These are phyloP conservation scores for Lutjanus campechanus DNA, from an alignment of 2,797 vertebrate species.

Conservation along the genomic window DNA sequence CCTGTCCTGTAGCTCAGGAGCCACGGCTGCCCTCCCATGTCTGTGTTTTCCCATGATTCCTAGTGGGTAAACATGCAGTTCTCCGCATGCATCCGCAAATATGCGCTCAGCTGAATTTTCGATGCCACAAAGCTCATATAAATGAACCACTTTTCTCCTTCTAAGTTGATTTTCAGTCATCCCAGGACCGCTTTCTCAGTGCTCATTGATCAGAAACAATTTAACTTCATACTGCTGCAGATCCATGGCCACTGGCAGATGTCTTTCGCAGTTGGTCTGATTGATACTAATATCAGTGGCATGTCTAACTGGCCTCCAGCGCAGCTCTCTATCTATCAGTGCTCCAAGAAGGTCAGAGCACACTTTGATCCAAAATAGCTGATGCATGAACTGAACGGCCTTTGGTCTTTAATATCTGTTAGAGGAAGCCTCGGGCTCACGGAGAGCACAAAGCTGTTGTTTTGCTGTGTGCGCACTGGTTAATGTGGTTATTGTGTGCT, in stretches of 20 bases:
- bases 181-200: constrained; percentile 1
- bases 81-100: constrained; percentile 9
- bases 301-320: constrained; percentile 32
- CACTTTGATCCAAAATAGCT: constrained; percentile 65
- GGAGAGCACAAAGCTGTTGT: constrained; percentile 41
- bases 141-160: not conserved
- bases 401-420: constrained; percentile 60
- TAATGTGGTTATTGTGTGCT: constrained; percentile 41
- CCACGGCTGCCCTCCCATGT: constrained; percentile 1
- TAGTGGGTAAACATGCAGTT: constrained; percentile 32
- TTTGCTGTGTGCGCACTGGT: constrained; percentile 24
- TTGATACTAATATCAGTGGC: constrained; percentile 52
- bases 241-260: constrained; percentile 15
- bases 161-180: constrained; percentile 2
- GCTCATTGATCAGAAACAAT: not conserved
- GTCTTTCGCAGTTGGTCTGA: constrained; percentile 34
- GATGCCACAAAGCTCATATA: not conserved
- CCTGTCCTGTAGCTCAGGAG: constrained; percentile 59
- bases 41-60: constrained; percentile 54
- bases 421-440: constrained; percentile 35
- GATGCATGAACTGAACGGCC: constrained; percentile 62
- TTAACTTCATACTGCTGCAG: constrained; percentile 21
- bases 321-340: constrained; percentile 35
- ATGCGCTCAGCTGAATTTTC: constrained; percentile 1
- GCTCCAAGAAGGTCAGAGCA: constrained; percentile 66